Conservation (phyloP, 1,140 invertebrate species). For the Calosoma granatense region DNA sequence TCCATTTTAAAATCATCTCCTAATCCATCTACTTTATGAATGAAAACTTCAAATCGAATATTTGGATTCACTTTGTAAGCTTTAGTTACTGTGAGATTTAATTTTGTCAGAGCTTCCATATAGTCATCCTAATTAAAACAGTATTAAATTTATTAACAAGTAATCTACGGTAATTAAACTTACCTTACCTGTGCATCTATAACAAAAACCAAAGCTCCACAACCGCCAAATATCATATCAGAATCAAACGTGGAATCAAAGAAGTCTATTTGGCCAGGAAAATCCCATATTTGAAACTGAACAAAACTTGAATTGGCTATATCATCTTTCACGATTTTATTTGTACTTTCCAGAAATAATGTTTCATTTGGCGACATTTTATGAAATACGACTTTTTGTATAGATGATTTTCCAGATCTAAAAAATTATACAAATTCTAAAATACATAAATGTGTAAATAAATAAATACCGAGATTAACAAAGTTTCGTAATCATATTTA, state of each 20-base stretch:
- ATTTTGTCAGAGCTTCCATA: conserved; percentile 86
- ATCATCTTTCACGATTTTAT: conserved; percentile 97
- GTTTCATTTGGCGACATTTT: conserved; percentile 99
- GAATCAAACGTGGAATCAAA: conserved; percentile 94
- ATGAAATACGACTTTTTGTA: conserved; percentile 99
- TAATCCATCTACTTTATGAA: conserved; percentile 98
- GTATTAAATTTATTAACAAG: not conserved
- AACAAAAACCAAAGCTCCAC: conserved; percentile 95
- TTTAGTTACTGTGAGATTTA: conserved; percentile 85
- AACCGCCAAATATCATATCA: conserved; percentile 88
- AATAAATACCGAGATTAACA: conserved; percentile 14
- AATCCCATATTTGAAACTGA: conserved; percentile 99
- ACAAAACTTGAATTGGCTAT: conserved; percentile 97
- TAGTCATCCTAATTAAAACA: conserved; percentile 73
- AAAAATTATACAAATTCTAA: conserved; percentile 26
- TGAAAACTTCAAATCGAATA: conserved; percentile 98
- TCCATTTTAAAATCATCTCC: conserved; percentile 98
- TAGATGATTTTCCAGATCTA: conserved; percentile 99
- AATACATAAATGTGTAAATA: conserved; percentile 11
- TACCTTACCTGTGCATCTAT: conserved; percentile 88
- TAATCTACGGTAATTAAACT: not conserved
- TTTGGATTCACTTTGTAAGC: conserved; percentile 93
- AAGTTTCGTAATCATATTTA: not conserved
- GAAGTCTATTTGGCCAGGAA: conserved; percentile 97
- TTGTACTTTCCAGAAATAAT: conserved; percentile 96